Evolutionary conservation across 2,888 invertebrate genomes (phyloP).

Genomic region (Cephalotes varians): DNA sequence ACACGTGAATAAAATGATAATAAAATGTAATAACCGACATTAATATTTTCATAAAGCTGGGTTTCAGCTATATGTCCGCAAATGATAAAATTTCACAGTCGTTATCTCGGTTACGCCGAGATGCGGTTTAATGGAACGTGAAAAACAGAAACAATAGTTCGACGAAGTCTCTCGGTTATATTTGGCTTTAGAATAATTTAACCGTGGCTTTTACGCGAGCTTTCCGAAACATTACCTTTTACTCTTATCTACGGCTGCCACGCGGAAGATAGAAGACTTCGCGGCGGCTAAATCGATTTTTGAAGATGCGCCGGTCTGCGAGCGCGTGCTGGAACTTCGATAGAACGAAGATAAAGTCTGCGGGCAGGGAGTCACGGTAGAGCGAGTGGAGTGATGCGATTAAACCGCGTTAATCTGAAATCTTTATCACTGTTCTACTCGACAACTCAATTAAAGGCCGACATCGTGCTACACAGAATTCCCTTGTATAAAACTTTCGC

Average conservation of each 20-base stretch:
- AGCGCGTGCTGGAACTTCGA: constrained; percentile 29
- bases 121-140: constrained; percentile 9
- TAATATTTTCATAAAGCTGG: background rate
- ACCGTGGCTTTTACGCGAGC: constrained; percentile 1
- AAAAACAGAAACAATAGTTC: constrained; percentile 20
- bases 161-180: background rate
- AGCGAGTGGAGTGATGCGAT: constrained; percentile 6
- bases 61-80: background rate
- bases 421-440: constrained; percentile 31
- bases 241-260: constrained; percentile 42
- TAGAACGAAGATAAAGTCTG: background rate
- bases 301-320: constrained; percentile 38
- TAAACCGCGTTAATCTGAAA: constrained; percentile 31
- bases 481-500: background rate
- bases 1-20: background rate
- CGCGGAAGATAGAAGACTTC: constrained; percentile 44
- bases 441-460: constrained; percentile 21
- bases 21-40: background rate
- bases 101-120: constrained; percentile 4
- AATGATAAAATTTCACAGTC: background rate
- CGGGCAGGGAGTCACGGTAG: background rate
- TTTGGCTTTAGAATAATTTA: constrained; percentile 35
- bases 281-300: constrained; percentile 49
- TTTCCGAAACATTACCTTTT: constrained; percentile 33
- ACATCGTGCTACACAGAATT: constrained; percentile 4